phyloP scores from a whole-genome alignment of 2,888 invertebrate genomes.

The Nipponacmea schrenckii region DNA sequence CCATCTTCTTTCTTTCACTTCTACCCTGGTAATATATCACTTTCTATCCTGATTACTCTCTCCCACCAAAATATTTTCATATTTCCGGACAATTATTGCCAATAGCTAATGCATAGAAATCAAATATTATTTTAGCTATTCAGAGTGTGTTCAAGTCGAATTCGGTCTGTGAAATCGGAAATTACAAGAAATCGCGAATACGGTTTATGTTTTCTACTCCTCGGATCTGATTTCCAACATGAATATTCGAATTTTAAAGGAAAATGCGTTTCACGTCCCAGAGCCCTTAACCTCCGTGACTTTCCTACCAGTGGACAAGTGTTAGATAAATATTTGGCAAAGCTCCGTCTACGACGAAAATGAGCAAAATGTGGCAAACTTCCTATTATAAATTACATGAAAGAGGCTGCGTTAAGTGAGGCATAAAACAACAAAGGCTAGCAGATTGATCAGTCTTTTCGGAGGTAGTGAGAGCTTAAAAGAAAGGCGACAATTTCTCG shows the following conservation, averaged over 20 bases:
- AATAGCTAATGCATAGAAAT: conserved; percentile 25
- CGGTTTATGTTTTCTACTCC: conserved; percentile 11
- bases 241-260: conserved; percentile 11
- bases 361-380: conserved; percentile 15
- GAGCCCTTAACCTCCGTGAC: conserved; percentile 18
- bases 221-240: conserved; percentile 12
- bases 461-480: conserved; percentile 10
- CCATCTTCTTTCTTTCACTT: conserved; percentile 3
- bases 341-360: conserved; percentile 1
- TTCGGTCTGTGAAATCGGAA: conserved; percentile 15
- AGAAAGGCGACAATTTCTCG: conserved; percentile 10
- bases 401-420: conserved; percentile 13
- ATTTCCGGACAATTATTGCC: conserved; percentile 29
- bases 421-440: conserved; percentile 21
- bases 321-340: conserved; percentile 20
- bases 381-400: conserved; percentile 20
- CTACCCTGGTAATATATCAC: conserved; percentile 7
- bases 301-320: conserved; percentile 9
- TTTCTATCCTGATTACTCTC: conserved; percentile 24
- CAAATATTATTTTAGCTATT: conserved; percentile 27
- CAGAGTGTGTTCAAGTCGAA: conserved; percentile 11
- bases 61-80: conserved; percentile 28
- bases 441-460: conserved; percentile 16
- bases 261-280: conserved; percentile 12
- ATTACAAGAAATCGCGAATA: conserved; percentile 18